phyloP scores from a whole-genome alignment of 2,888 invertebrate species.

The Aporophyla nigra region DNA sequence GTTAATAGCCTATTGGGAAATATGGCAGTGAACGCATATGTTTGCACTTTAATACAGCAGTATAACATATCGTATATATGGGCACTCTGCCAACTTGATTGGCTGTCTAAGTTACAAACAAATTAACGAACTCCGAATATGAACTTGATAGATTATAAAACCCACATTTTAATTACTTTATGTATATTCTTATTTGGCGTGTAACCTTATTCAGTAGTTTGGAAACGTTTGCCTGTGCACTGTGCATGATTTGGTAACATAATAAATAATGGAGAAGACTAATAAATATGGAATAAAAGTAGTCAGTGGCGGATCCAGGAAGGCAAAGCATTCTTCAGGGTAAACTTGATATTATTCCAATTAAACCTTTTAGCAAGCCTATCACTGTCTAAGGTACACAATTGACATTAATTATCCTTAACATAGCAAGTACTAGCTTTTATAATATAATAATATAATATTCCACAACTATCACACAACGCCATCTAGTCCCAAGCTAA shows the following conservation, averaged over 20 bases:
- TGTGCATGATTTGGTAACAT: conserved; percentile 17
- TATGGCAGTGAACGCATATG: conserved; percentile 43
- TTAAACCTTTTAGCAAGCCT: no score
- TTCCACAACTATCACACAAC: no score
- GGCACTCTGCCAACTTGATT: conserved; percentile 46
- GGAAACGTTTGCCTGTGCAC: neutral
- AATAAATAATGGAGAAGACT: neutral
- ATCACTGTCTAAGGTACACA: no score
- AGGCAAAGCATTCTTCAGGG: no score
- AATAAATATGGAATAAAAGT: neutral
- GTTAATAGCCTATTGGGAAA: conserved; percentile 62
- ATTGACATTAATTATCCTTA: no score
- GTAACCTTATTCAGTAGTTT: conserved; percentile 32
- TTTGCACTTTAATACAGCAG: conserved; percentile 28
- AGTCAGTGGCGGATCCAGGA: no score
- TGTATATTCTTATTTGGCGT: conserved; percentile 13
- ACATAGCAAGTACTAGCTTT: no score
- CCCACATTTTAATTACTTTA: conserved; percentile 48
- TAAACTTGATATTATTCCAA: no score
- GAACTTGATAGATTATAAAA: conserved; percentile 35
- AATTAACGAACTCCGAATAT: conserved; percentile 55
- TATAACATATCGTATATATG: conserved; percentile 34
- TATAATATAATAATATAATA: no score
- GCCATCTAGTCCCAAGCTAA: no score
- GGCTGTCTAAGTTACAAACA: conserved; percentile 33